Evolutionary conservation across 1,140 invertebrate species (phyloP).

Genomic region (Rhopalosiphum padi): DNA sequence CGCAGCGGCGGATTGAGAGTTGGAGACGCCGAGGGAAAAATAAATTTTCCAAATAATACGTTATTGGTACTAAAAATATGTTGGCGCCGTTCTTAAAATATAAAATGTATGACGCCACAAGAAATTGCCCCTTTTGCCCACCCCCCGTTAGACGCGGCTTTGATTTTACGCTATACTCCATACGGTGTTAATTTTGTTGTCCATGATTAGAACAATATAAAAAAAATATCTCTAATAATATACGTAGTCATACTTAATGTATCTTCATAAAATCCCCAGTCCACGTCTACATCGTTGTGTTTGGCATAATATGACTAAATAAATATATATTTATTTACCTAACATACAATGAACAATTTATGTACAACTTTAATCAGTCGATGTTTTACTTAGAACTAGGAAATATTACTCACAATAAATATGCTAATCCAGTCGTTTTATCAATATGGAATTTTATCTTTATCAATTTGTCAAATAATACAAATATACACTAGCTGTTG

Average conservation of each 20-base stretch:
- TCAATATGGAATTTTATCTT: not conserved
- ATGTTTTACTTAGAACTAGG: too few relatives aligned
- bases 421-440: not conserved
- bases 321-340: not conserved
- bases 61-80: too few relatives aligned
- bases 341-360: not conserved
- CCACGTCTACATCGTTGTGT: too few relatives aligned
- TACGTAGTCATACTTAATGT: too few relatives aligned
- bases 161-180: not conserved
- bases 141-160: too few relatives aligned
- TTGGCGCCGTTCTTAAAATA: too few relatives aligned
- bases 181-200: not conserved
- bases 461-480: not conserved
- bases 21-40: too few relatives aligned
- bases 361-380: not conserved
- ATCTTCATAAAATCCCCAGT: too few relatives aligned
- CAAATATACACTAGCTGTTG: not conserved
- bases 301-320: not conserved
- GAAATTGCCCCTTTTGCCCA: too few relatives aligned
- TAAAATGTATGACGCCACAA: too few relatives aligned
- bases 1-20: too few relatives aligned
- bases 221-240: not conserved
- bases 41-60: too few relatives aligned
- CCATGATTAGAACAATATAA: not conserved
- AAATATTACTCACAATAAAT: not conserved